Base-by-base conservation (phyloP, 2,797 vertebrate genomes). In the Gallinago stenura region DNA sequence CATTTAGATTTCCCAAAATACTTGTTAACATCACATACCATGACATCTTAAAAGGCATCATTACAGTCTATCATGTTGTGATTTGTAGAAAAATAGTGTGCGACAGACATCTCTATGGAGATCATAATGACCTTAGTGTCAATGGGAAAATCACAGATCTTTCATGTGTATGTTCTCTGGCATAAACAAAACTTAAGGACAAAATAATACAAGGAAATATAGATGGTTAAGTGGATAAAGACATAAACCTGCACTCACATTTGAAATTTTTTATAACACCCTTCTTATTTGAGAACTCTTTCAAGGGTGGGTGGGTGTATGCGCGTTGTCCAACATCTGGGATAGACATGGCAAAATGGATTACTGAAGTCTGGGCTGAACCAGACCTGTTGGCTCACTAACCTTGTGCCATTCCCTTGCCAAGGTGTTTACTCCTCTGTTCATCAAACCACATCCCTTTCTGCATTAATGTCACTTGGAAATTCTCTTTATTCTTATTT, bases 31-130 rank as follows among this genome's bases (percentile, higher is more conserved):
- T 93, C 89, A 95, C 79, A 95, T 95, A 93, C 72, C 65, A 84
- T 97, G 96, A 97, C 95, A 95, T 95, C 93, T 97, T 96, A 92
- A 93, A 97, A 97, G 93, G 80, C 80, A 91, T 90, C 95, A 92
- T 93, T 98, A 92, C 83, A 71, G 89, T 95, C 90, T 89, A 95
- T 89, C 93, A 89, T 93, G 31, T 96, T 95, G 83, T 68, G 82
- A 96, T 96, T 95, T 92, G 85, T 86, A 89, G 92, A 95, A 97
- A 96, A 97, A 92, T 83, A 90, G 73, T 65, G 71, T 76, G 64
- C 94, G 66, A 93, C 83, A 95, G 87, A 94, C 90, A 14, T 95
- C 97, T 89, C 81, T 92, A 71, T 83, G 53, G 89, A 95, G 68
- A 91, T 71, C 85, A 89, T 93, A 90, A 93, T 93, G 86, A 82